Percentiles rank a stretch among this genome's conserved stretches.
Conservation (phyloP, 35 echinoderm and acorn worm species). For the Amphiura filiformis region DNA sequence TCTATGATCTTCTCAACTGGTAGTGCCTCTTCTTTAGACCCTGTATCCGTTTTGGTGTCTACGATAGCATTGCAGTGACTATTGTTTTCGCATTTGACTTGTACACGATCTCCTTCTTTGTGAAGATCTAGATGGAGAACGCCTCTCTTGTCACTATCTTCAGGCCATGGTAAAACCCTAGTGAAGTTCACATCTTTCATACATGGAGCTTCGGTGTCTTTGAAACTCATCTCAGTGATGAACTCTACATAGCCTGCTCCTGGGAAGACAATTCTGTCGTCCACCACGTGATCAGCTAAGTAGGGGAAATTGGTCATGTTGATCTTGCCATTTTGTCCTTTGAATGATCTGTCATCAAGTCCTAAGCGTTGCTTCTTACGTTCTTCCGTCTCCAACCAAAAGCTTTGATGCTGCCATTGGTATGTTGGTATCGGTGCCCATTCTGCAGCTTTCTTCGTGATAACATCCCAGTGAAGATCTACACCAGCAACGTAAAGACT, state of each 20-base stretch:
- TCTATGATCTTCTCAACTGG: constrained; percentile 13
- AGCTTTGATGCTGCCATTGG: constrained; percentile 74
- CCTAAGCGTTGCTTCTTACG: constrained; percentile 76
- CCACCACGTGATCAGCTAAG: constrained; percentile 53
- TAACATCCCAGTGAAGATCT: constrained; percentile 60
- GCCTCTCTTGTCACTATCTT: constrained; percentile 53
- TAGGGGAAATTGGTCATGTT: constrained; percentile 75
- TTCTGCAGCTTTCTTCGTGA: constrained; percentile 53
- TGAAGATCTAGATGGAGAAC: constrained; percentile 48
- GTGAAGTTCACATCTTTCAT: constrained; percentile 56
- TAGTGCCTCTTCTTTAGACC: constrained; percentile 20
- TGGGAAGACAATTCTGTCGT: constrained; percentile 64
- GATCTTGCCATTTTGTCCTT: constrained; percentile 80
- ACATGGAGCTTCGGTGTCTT: constrained; percentile 20
- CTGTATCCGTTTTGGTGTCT: constrained; percentile 1
- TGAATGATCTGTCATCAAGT: constrained; percentile 81
- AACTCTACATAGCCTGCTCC: constrained; percentile 65
- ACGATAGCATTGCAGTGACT: constrained; percentile 20
- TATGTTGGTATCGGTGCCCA: constrained; percentile 72
- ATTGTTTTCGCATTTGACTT: constrained; percentile 41
- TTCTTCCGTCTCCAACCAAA: constrained; percentile 78
- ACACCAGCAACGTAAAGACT: constrained; percentile 52
- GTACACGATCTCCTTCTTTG: constrained; percentile 39
- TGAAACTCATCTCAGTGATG: constrained; percentile 47
- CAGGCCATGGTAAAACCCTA: constrained; percentile 46